phyloP scores from a whole-genome alignment of 2,888 invertebrate species.

The Entomobrya proxima region DNA sequence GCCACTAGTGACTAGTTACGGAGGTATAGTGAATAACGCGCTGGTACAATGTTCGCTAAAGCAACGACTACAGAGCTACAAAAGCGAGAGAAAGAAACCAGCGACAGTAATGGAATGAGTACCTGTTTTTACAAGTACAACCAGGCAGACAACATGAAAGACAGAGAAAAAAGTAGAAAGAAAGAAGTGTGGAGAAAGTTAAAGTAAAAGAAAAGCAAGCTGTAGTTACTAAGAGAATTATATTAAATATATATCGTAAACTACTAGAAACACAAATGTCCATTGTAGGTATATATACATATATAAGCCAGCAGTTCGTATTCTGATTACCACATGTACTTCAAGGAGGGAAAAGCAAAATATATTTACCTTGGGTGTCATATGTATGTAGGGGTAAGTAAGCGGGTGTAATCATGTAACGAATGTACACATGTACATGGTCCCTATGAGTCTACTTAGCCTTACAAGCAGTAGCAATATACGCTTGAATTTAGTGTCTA shows the following conservation, averaged over 20 bases:
- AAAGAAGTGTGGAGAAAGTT: constrained; percentile 14
- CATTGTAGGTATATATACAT: background rate
- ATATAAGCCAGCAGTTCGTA: background rate
- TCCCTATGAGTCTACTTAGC: background rate
- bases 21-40: too few species aligned
- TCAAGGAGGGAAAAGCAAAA: constrained; percentile 8
- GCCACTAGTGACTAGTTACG: constrained; percentile 29
- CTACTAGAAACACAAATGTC: background rate
- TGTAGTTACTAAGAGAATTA: background rate
- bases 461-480: constrained; percentile 40
- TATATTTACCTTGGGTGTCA: background rate
- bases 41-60: constrained; percentile 27
- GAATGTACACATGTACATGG: background rate
- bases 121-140: constrained; percentile 46
- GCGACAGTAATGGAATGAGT: constrained; percentile 44
- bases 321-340: background rate
- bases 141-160: background rate
- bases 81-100: background rate
- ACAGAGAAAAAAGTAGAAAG: background rate
- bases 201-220: background rate
- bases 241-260: too few species aligned
- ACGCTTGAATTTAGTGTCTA: background rate
- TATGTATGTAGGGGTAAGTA: background rate
- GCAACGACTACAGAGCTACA: background rate
- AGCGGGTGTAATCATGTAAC: too few species aligned